A percentile compares a stretch with the other conserved stretches of the same genome.
Conservation (phyloP, 2,113 vertebrate genomes). For the Capreolus pygargus region DNA sequence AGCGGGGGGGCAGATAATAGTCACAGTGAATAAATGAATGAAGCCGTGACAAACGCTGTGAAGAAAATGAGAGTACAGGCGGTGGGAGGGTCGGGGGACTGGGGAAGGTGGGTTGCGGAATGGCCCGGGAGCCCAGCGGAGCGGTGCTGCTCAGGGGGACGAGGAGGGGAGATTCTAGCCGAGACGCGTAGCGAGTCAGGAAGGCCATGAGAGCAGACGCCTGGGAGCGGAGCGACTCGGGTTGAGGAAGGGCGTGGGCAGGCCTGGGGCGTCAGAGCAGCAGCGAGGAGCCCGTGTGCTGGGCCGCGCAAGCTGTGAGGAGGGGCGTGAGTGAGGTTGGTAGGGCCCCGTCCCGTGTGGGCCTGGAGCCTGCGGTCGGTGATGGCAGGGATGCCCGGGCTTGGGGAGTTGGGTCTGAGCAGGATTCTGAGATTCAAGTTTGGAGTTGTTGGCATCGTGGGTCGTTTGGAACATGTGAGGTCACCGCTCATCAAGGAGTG, state of each 20-base stretch:
- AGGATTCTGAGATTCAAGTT: neutral
- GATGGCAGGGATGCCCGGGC: neutral
- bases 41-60: fast-evolving
- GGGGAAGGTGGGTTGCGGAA: neutral
- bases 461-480: neutral
- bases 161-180: neutral
- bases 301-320: fast-evolving
- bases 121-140: fast-evolving
- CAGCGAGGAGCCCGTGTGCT: fast-evolving
- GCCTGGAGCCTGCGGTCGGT: neutral
- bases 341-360: fast-evolving
- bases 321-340: fast-evolving
- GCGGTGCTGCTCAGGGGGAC: neutral
- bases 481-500: neutral
- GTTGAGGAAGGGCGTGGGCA: fast-evolving
- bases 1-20: neutral
- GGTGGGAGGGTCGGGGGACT: too few species aligned
- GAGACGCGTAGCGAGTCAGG: neutral
- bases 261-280: neutral
- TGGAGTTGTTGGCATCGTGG: neutral
- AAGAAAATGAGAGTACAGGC: too few species aligned
- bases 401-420: neutral
- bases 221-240: neutral
- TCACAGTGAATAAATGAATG: neutral
- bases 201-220: fast-evolving